Percentiles rank a stretch among this genome's conserved stretches.
Evolutionary conservation across 2,888 invertebrate genomes (phyloP).

Genomic region (Dichetophora obliterata): DNA sequence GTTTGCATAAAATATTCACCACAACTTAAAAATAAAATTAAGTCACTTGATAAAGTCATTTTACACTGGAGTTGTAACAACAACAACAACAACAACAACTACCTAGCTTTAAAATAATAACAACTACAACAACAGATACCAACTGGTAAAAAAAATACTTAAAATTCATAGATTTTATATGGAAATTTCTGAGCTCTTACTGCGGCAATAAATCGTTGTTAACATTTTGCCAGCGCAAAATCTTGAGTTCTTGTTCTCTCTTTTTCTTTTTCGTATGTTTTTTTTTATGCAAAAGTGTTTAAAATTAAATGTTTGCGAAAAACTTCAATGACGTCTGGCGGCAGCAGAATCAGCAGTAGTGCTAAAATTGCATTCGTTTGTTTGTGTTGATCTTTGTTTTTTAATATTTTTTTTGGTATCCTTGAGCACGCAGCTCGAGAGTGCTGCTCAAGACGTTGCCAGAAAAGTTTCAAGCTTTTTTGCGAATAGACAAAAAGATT

Average conservation of each 20-base stretch:
- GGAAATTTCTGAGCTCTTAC: not conserved
- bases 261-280: not conserved
- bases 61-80: not conserved
- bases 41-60: too few relatives aligned
- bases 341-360: not conserved
- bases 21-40: not conserved
- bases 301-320: constrained; percentile 17
- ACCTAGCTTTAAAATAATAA: not conserved
- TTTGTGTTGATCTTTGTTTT: not conserved
- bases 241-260: not conserved
- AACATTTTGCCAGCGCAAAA: too few relatives aligned
- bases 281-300: not conserved
- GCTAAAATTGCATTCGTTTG: not conserved
- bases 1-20: not conserved
- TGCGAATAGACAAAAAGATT: not conserved
- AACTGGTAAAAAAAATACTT: not conserved
- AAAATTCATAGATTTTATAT: not conserved
- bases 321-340: constrained; percentile 7
- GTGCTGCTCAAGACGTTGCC: not conserved
- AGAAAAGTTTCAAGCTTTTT: not conserved
- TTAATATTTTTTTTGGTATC: not conserved
- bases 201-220: not conserved
- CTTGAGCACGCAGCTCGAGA: constrained; percentile 1
- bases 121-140: not conserved
- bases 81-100: not conserved